A percentile compares a stretch with the other conserved stretches of the same genome.
Evolutionary conservation across 2,797 vertebrate genomes (phyloP).

Genomic region (Syngnathus rostellatus): DNA sequence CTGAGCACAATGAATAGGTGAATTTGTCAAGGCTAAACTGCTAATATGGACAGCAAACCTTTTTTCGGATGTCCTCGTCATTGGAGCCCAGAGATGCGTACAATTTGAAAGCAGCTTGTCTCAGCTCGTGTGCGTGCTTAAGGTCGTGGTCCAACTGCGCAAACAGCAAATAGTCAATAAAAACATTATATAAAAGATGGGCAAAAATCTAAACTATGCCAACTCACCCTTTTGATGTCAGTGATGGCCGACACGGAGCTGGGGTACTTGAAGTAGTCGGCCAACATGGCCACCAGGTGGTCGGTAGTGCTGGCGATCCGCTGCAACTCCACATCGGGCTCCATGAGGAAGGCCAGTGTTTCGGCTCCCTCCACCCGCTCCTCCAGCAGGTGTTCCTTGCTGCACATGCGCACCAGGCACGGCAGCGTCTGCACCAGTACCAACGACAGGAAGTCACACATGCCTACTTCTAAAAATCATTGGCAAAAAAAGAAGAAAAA

Average conservation of each 20-base stretch:
- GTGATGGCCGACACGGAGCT: conserved; percentile 97
- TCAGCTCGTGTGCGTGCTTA: conserved; percentile 95
- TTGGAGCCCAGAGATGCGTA: conserved; percentile 97
- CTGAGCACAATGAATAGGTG: background rate
- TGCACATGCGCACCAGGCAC: conserved; percentile 97
- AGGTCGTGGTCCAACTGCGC: conserved; percentile 92
- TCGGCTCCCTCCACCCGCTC: conserved; percentile 96
- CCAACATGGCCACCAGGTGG: conserved; percentile 93
- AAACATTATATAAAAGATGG: background rate
- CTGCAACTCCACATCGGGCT: conserved; percentile 95
- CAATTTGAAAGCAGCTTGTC: conserved; percentile 98
- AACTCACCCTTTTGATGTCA: conserved; percentile 94
- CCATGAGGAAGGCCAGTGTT: conserved; percentile 93
- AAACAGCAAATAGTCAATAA: background rate
- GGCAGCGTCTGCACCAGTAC: conserved; percentile 79
- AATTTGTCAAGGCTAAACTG: background rate
- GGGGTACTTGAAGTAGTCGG: conserved; percentile 99
- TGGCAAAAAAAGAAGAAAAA: background rate
- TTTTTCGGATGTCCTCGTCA: conserved; percentile 98
- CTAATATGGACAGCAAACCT: conserved; percentile 66
- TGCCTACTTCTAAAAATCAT: background rate
- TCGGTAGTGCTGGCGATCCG: conserved; percentile 96
- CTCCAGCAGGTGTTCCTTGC: conserved; percentile 91
- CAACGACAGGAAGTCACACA: background rate
- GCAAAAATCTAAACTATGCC: background rate